Evolutionary conservation across 2,113 vertebrate genomes (phyloP), one percentile per base, ranked within the genome.

Genomic region (Clarias macrocephalus): DNA sequence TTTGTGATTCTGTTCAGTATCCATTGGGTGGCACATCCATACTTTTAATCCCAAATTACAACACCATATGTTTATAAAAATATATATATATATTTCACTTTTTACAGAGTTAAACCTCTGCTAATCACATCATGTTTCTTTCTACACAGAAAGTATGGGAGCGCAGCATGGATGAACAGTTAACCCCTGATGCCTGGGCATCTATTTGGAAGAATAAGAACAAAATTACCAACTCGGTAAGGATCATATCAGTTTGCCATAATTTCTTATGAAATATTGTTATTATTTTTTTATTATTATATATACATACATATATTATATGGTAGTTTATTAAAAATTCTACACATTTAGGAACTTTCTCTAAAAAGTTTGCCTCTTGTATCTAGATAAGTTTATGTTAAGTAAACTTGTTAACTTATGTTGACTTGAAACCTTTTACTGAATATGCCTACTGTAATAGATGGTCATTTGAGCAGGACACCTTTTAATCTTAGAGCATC

Each of bases 141-240:
- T 81, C 65, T 89, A 86, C 86, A 57, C 91, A 96, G 95, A 95
- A 95, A 93, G 94, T 94, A 88, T 96, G 95, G 95, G 95, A 95
- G 92, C 92, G 94, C 79, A 93, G 92, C 88, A 88, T 94, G 86
- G 94, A 95, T 16, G 95, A 95, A 82, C 95, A 95, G 93, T 92
- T 95, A 72, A 94, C 94, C 60, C 94, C 95, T 72, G 94, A 95
- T 77, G 93, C 94, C 86, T 95, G 95, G 94, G 94, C 95, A 90
- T 94, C 94, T 85, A 95, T 96, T 88, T 95, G 95, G 94, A 95
- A 95, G 91, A 95, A 95, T 91, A 95, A 95, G 91, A 92, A 91
- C 42, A 96, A 95, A 91, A 94, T 95, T 90, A 91, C 90, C 48
- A 94, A 93, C 91, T 93, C 93, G 81, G 94, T 95, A 90, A 94